Base-by-base conservation (phyloP, 2,888 invertebrate genomes). In the Drepanosiphum platanoidis region DNA sequence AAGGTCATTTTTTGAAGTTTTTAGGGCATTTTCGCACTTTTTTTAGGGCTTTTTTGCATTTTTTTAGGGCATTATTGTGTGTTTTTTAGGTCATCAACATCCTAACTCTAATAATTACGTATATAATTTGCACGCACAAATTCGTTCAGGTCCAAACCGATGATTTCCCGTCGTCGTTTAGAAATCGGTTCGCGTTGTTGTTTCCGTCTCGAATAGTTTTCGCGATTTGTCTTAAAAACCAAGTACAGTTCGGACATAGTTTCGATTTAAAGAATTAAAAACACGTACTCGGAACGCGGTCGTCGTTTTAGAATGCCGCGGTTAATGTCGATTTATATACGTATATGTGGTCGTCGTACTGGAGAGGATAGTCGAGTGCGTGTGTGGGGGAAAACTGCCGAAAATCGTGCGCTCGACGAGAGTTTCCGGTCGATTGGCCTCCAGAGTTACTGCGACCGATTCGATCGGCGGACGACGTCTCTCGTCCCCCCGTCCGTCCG, bases 401-500 rank as follows among this genome's bases (percentile, higher is more conserved):
- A 80, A 52, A 52, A 34, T 27, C 70, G 34, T 36, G 36, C 36
- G 68, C 79, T n/a, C 66, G 15, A 66, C 42, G 34, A 27, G 32
- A 27, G 46, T 83, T 83, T 83, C 46, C 74, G 83, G 83, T 83
- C 83, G 83, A 83, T 83, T 66, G 83, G 13, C 66, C 83, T 32
- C n/a, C 66, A 30, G 64, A 83, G 66, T 74, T 81, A 81, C 46
- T 74, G 72, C 42, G n/a, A n/a, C n/a, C n/a, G n/a, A n/a, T n/a
- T n/a, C n/a, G n/a, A n/a, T n/a, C n/a, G n/a, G n/a, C n/a, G n/a
- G n/a, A n/a, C 72, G 39, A 30, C 64, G 39, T 42, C 71, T 58
- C n/a, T 22, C 68, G 1, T 30, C 18, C 30, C 27, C 9, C 0
- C 15, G 18, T 66, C 42, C 34, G 13, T 32, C 30, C 36, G 30